These are phyloP conservation scores for Oncorhynchus nerka DNA, from an alignment of 2,113 vertebrate genomes.

Conservation along the genomic window DNA sequence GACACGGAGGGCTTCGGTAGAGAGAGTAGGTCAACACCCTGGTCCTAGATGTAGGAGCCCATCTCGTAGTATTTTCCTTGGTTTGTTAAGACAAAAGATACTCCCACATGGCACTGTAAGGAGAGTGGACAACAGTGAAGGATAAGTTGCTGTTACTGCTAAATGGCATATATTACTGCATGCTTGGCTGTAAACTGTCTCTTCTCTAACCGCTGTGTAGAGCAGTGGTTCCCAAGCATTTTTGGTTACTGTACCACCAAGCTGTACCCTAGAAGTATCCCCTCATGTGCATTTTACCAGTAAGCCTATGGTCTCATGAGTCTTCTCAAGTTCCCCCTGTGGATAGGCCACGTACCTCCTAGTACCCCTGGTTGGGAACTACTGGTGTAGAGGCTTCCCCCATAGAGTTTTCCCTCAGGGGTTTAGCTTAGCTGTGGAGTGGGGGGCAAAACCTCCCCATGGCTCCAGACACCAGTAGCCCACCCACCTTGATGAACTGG, in stretches of 20 bases:
- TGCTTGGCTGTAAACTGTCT: constrained; percentile 62
- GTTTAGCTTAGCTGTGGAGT: constrained; percentile 74
- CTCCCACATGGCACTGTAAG: constrained; percentile 43
- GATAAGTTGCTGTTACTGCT: constrained; percentile 62
- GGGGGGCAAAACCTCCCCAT: constrained; percentile 84
- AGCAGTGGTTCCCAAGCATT: background rate
- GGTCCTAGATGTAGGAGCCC: constrained; percentile 88
- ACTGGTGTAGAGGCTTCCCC: constrained; percentile 39
- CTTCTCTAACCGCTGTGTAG: constrained; percentile 28
- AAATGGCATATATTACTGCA: constrained; percentile 35
- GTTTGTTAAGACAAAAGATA: constrained; percentile 54
- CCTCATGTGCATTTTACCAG: too few species aligned
- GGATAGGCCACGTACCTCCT: too few species aligned
- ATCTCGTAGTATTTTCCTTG: constrained; percentile 73
- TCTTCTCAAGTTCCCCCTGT: too few species aligned
- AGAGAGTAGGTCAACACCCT: constrained; percentile 21
- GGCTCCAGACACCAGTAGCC: constrained; percentile 76
- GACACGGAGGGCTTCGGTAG: constrained; percentile 34
- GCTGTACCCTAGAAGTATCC: too few species aligned
- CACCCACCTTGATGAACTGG: constrained; percentile 99
- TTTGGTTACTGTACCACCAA: too few species aligned
- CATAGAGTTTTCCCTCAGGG: constrained; percentile 9
- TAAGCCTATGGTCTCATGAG: too few species aligned
- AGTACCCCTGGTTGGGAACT: background rate
- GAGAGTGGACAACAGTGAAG: constrained; percentile 37